phyloP scores from a whole-genome alignment of 2,797 vertebrate species.

The Gymnoscopelus braueri region DNA sequence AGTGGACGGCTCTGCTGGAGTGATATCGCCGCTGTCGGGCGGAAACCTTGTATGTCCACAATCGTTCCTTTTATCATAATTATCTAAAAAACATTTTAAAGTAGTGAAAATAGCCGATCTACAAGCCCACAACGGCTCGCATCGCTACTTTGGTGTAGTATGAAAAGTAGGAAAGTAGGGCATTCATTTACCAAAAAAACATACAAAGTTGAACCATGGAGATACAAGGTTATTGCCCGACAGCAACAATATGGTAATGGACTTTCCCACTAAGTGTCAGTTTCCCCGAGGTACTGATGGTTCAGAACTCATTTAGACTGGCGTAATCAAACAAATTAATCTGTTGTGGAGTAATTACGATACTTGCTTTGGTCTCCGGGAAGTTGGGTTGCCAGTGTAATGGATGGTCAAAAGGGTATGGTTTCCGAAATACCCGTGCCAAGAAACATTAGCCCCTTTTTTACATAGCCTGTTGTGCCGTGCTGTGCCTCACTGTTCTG shows the following conservation, averaged over 20 bases:
- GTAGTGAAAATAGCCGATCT: too few species aligned
- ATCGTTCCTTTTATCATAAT: too few species aligned
- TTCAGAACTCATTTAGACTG: slow-evolving; percentile 53
- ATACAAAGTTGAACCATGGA: too few species aligned
- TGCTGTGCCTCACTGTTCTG: too few species aligned
- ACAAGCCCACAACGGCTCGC: too few species aligned
- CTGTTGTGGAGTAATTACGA: slow-evolving; percentile 34
- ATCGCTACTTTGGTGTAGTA: too few species aligned
- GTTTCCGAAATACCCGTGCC: slow-evolving; percentile 8
- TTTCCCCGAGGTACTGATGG: slow-evolving; percentile 26
- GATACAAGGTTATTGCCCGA: too few species aligned
- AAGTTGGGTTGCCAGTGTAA: slow-evolving; percentile 20
- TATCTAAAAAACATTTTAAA: too few species aligned
- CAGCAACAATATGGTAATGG: slow-evolving; percentile 35
- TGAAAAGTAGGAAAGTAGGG: too few species aligned
- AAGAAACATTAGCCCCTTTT: slow-evolving; percentile 13
- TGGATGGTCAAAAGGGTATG: slow-evolving; percentile 22
- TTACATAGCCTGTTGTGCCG: too few species aligned
- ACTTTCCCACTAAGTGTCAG: slow-evolving; percentile 32
- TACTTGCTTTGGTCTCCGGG: slow-evolving; percentile 19
- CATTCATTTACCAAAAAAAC: too few species aligned
- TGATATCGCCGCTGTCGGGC: neutral
- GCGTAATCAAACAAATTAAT: slow-evolving; percentile 47
- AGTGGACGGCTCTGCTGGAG: slow-evolving; percentile 18
- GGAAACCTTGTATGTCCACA: too few species aligned